phyloP scores from a whole-genome alignment of 2,113 vertebrate genomes.

The Syngnathus typhle region DNA sequence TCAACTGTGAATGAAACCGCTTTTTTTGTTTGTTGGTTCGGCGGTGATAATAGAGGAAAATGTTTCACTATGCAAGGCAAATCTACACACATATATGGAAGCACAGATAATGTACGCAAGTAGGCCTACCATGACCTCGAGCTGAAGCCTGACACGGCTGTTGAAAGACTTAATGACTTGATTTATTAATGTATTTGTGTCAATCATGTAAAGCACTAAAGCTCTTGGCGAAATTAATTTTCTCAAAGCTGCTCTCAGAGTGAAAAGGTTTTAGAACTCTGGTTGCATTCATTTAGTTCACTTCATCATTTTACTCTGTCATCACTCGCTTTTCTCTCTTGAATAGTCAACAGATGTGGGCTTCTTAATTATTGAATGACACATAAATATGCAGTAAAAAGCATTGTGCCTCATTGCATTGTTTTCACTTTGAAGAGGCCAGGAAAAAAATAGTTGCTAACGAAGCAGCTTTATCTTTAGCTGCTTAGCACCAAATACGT shows the following conservation, averaged over 20 bases:
- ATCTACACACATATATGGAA: background rate
- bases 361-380: background rate
- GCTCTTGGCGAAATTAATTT: background rate
- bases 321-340: background rate
- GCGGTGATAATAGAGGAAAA: too few species aligned
- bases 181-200: background rate
- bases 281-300: background rate
- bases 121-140: background rate
- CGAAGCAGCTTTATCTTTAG: background rate
- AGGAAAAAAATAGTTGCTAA: background rate
- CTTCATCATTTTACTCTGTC: background rate
- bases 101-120: background rate
- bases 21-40: background rate
- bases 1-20: background rate
- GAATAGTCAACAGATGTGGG: background rate
- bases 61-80: background rate
- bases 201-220: background rate
- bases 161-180: too few species aligned
- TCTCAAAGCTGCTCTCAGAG: background rate
- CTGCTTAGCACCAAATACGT: background rate
- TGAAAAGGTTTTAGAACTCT: background rate
- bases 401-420: background rate
- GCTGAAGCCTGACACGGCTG: background rate
- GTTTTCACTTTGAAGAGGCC: background rate
- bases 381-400: background rate